A percentile compares a stretch with the other conserved stretches of the same genome.
Conservation (phyloP, 2,797 vertebrate genomes). For the Fistularia tabacaria region DNA sequence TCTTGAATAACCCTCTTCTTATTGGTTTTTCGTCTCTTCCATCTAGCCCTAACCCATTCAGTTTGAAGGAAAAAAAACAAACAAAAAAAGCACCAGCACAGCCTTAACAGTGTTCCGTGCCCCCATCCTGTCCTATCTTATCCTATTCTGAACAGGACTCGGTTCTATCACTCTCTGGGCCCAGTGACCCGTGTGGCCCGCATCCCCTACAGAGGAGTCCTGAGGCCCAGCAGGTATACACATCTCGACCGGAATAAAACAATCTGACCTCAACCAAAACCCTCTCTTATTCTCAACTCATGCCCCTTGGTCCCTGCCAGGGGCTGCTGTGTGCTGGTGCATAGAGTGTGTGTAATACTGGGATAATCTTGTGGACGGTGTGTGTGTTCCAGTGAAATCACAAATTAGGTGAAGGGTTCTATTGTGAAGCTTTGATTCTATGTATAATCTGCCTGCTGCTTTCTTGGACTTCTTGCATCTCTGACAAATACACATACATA, state of each 20-base stretch:
- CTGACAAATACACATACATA: slow-evolving; percentile 13
- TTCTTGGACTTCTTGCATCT: slow-evolving; percentile 45
- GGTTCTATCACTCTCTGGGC: slow-evolving; percentile 99
- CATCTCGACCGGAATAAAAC: slow-evolving; percentile 58
- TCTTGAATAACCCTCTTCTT: slow-evolving; percentile 32
- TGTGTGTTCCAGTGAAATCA: slow-evolving; percentile 18
- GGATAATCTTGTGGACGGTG: slow-evolving; percentile 5
- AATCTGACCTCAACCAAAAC: slow-evolving; percentile 58
- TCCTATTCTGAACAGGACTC: slow-evolving; percentile 93
- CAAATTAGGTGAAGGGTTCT: slow-evolving; percentile 20
- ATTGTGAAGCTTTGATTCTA: slow-evolving; percentile 22
- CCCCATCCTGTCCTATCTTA: slow-evolving; percentile 64
- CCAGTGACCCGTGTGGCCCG: slow-evolving; percentile 95
- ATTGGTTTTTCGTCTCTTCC: slow-evolving; percentile 23
- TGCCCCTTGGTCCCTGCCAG: slow-evolving; percentile 35
- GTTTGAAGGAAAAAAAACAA: slow-evolving; percentile 12
- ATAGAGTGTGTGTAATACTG: slow-evolving; percentile 11
- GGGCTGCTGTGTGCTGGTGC: slow-evolving; percentile 48
- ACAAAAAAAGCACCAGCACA: slow-evolving; percentile 21
- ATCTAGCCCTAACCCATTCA: slow-evolving; percentile 42
- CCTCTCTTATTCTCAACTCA: slow-evolving; percentile 52
- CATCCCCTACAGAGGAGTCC: slow-evolving; percentile 94
- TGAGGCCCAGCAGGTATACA: slow-evolving; percentile 98
- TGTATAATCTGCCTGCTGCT: slow-evolving; percentile 23
- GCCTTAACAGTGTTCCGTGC: slow-evolving; percentile 62